phyloP scores from a whole-genome alignment of 1,140 invertebrate species.

The Zaprionus capensis region DNA sequence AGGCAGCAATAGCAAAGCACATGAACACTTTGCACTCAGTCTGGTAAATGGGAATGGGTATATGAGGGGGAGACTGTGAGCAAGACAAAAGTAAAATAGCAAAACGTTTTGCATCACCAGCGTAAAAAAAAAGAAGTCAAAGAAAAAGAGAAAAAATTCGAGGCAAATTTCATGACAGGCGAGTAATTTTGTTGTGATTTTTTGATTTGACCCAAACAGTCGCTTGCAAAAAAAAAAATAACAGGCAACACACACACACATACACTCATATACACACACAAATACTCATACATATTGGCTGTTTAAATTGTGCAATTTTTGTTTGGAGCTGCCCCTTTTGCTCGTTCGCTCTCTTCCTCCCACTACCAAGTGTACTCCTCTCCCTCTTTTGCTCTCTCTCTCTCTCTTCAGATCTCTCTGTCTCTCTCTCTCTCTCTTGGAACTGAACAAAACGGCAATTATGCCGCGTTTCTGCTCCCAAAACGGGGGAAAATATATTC shows the following conservation, averaged over 20 bases:
- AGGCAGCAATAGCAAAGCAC: slow-evolving; percentile 45
- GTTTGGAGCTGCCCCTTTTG: slow-evolving; percentile 52
- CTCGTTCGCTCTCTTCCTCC: slow-evolving; percentile 10
- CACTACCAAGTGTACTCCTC: not conserved
- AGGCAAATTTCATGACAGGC: slow-evolving; percentile 79
- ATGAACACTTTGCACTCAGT: slow-evolving; percentile 70
- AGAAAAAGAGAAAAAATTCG: slow-evolving; percentile 60
- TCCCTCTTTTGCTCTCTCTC: slow-evolving; percentile 18
- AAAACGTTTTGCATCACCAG: slow-evolving; percentile 73
- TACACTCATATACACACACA: slow-evolving; percentile 32
- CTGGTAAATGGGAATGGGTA: not conserved
- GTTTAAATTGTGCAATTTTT: slow-evolving; percentile 68
- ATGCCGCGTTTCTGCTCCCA: slow-evolving; percentile 78
- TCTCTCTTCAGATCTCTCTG: slow-evolving; percentile 9
- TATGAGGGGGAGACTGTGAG: not conserved
- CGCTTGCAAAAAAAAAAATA: slow-evolving; percentile 35
- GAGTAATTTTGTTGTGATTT: slow-evolving; percentile 82
- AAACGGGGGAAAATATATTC: slow-evolving; percentile 67
- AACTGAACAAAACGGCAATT: slow-evolving; percentile 76
- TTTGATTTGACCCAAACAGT: slow-evolving; percentile 80
- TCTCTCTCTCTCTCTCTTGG: not conserved
- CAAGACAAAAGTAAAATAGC: slow-evolving; percentile 62
- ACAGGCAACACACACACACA: slow-evolving; percentile 24
- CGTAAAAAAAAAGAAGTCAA: slow-evolving; percentile 29
- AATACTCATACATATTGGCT: slow-evolving; percentile 34